Base-by-base conservation (phyloP, 2,113 vertebrate genomes). In the Pluvianellus socialis region DNA sequence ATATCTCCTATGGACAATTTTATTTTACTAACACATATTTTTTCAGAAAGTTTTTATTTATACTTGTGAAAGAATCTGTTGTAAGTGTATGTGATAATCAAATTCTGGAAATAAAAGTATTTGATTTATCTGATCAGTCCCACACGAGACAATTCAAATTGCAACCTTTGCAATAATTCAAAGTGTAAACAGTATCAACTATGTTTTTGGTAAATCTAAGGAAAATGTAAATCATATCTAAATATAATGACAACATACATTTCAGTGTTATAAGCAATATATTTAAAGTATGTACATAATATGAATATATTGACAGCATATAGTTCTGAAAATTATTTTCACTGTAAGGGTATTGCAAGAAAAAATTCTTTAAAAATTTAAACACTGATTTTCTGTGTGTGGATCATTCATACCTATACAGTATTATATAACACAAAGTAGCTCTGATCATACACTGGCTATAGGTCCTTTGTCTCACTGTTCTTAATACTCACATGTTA, bases 401-500 rank as follows among this genome's bases (percentile, higher is more conserved):
- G 3, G 17, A 47, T 82, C 27, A 56, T 42, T 82, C 35, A 20
- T 24, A 44, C 26, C 10, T 38, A 11, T 65, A 8, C 6, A 73
- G 24, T 66, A 63, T 27, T 52, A 42, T 4, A 16, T 49, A 80
- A 35, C 20, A 19, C 4, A 55, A 59, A 70, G 27, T 38, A 53
- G 3, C 6, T 56, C 18, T 68, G 33, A 33, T 67, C 21, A 59
- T 62, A 58, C 5, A 53, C 16, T 59, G 3, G 2, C 24, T 56
- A 2, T 44, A 52, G 19, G 12, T 61, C 13, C 22, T 20, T 44
- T 0, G 0, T 56, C 2, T 16, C 58, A 79, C 45, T n/a, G 13
- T 44, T 68, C 35, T 14, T 53, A 55, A 47, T 9, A 66, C 2
- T 67, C 16, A 40, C 9, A 61, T 61, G 40, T 7, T 61, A 40